phyloP scores from a whole-genome alignment of 2,797 vertebrate species.

The Fratercula arctica region DNA sequence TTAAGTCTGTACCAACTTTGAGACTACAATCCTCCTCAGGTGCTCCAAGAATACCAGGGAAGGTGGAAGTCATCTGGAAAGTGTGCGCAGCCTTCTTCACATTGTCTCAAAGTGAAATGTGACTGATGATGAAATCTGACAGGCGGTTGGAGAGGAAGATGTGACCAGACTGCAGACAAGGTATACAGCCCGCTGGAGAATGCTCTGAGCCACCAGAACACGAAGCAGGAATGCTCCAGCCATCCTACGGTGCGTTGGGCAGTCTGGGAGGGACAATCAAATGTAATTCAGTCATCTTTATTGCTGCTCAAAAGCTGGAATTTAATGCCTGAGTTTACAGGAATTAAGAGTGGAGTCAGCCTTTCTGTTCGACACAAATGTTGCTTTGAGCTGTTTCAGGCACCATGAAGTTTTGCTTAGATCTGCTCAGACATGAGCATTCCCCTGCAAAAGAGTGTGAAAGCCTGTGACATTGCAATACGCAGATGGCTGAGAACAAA shows the following conservation, averaged over 20 bases:
- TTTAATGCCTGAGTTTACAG: not conserved
- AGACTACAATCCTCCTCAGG: not conserved
- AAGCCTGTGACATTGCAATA: not conserved
- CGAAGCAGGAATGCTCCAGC: not conserved
- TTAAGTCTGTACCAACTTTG: not conserved
- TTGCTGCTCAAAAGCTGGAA: not conserved
- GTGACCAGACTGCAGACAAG: not conserved
- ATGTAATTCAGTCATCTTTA: not conserved
- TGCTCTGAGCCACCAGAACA: rapidly evolving
- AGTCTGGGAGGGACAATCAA: not conserved
- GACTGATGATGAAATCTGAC: not conserved
- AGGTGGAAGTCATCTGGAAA: not conserved
- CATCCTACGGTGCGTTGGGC: not conserved
- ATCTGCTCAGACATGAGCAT: not conserved
- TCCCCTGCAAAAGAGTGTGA: not conserved
- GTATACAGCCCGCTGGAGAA: not conserved
- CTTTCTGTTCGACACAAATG: not conserved
- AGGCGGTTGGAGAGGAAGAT: not conserved
- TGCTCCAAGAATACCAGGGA: not conserved
- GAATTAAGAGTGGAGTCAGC: not conserved
- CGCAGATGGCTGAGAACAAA: rapidly evolving
- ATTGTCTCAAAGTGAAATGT: not conserved
- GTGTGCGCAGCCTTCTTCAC: not conserved
- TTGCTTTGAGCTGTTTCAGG: not conserved
- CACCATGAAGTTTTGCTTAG: not conserved